Evolutionary conservation across 1,140 invertebrate species (phyloP).

Genomic region (Akabosia matsudoensis): DNA sequence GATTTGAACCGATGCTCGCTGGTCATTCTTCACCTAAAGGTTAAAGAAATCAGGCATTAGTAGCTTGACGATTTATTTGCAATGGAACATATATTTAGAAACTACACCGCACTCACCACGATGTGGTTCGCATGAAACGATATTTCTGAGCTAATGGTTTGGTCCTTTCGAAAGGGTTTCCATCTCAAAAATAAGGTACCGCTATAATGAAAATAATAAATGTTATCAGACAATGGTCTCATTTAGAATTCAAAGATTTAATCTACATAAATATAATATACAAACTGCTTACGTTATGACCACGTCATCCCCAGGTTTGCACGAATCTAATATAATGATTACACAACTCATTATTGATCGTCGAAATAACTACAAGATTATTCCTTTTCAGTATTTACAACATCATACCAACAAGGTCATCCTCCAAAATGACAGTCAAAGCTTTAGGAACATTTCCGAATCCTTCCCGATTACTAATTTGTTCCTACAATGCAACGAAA

Average conservation of each 20-base stretch:
- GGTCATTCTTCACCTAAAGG: slow-evolving; percentile 62
- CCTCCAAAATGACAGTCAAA: slow-evolving; percentile 74
- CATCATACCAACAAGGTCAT: slow-evolving; percentile 89
- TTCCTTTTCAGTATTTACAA: too few relatives aligned
- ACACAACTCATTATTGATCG: too few relatives aligned
- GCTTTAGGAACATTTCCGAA: slow-evolving; percentile 72
- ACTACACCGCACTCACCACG: slow-evolving; percentile 53
- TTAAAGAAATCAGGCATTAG: not conserved
- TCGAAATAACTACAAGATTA: too few relatives aligned
- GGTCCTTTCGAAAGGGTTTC: slow-evolving; percentile 55
- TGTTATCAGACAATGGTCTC: not conserved
- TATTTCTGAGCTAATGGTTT: slow-evolving; percentile 57
- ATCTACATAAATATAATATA: not conserved
- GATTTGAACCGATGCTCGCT: slow-evolving; percentile 58
- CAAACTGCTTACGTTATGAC: slow-evolving; percentile 64
- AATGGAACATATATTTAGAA: too few relatives aligned
- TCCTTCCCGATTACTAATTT: slow-evolving; percentile 55
- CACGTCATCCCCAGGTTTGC: slow-evolving; percentile 85
- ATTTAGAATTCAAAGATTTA: too few relatives aligned
- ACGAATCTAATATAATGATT: too few relatives aligned
- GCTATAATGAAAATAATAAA: slow-evolving; percentile 56
- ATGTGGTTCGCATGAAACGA: slow-evolving; percentile 71
- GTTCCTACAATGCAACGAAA: too few relatives aligned
- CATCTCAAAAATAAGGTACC: slow-evolving; percentile 73
- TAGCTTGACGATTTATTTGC: too few relatives aligned